phyloP scores from a whole-genome alignment of 2,113 vertebrate species.

The Pagrus major region DNA sequence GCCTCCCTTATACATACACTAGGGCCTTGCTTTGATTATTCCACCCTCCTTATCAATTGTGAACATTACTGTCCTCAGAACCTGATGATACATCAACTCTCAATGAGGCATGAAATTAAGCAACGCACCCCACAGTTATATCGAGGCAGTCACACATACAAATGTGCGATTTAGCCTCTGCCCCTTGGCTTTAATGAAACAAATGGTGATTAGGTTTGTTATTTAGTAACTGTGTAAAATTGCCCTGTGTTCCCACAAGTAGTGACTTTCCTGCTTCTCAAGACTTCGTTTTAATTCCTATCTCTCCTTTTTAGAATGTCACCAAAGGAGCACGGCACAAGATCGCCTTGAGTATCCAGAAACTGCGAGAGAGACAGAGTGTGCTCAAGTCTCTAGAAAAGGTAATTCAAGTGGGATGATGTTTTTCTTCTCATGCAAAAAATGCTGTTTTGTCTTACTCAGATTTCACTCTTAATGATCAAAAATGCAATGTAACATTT shows the following conservation, averaged over 20 bases:
- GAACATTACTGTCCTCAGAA: constrained; percentile 61
- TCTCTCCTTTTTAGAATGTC: constrained; percentile 86
- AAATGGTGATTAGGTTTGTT: constrained; percentile 72
- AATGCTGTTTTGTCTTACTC: not conserved
- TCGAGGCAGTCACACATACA: constrained; percentile 55
- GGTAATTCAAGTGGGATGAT: constrained; percentile 76
- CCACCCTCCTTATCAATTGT: constrained; percentile 55
- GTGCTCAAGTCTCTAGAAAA: constrained; percentile 94
- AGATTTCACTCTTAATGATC: constrained; percentile 3
- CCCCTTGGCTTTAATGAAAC: constrained; percentile 70
- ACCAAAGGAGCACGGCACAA: constrained; percentile 96
- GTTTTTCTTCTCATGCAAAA: not conserved
- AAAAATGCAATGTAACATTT: constrained; percentile 14
- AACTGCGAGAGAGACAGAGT: constrained; percentile 91
- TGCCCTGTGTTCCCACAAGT: constrained; percentile 39
- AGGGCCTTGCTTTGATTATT: constrained; percentile 39
- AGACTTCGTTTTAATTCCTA: constrained; percentile 14
- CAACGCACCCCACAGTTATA: constrained; percentile 68
- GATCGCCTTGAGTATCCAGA: constrained; percentile 96
- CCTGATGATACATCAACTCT: constrained; percentile 70
- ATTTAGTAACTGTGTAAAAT: constrained; percentile 69
- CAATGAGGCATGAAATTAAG: constrained; percentile 80
- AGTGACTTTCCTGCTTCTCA: constrained; percentile 37
- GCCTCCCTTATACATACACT: constrained; percentile 24
- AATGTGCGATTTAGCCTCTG: constrained; percentile 55